Evolutionary conservation across 2,797 vertebrate genomes (phyloP), one percentile per base, ranked within the genome.

Genomic region (Mormyrops attenuatus): DNA sequence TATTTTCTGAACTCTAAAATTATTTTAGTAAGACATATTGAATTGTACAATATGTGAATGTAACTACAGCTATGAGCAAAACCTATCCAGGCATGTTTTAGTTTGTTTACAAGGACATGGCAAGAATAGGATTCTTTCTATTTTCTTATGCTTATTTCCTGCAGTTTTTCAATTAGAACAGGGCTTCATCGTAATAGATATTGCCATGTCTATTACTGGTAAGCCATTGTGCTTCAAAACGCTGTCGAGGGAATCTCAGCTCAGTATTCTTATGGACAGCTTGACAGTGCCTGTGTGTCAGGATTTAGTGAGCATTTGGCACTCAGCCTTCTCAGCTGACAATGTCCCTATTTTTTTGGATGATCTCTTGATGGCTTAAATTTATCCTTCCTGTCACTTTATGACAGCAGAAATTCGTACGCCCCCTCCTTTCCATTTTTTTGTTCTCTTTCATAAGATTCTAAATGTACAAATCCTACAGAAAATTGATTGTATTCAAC

Each of bases 201-300:
- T 47, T 73, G 88, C 41, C 17, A 77, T 52, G 34, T 89, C 86
- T 87, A 82, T 86, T 89, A 89, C 89, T 60, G 38, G 44, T 34
- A 89, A 88, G 89, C 82, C 89, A 91, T 90, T 93, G 92, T 93
- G 91, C 93, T 93, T 93, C 90, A 90, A 90, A 90, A 93, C 90
- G 91, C 85, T 93, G 91, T 94, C 93, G 93, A 55, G 88, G 26
- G 57, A 84, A 89, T 63, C 30, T 52, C 89, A 53, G 88, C 89
- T 47, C 91, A 92, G 88, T 90, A 85, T 93, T 94, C 91, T 91
- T 91, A 88, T 50, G 89, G 92, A 93, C 93, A 91, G 91, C 92
- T 91, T 93, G 93, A 94, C 94, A 94, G 92, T 92, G 92, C 94
- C 92, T 94, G 93, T 94, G 92, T 95, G 94, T 95, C 93, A 93